Percentiles rank a stretch among this genome's conserved stretches.
Conservation (phyloP, 2,797 vertebrate genomes). For the Xyrichtys novacula region DNA sequence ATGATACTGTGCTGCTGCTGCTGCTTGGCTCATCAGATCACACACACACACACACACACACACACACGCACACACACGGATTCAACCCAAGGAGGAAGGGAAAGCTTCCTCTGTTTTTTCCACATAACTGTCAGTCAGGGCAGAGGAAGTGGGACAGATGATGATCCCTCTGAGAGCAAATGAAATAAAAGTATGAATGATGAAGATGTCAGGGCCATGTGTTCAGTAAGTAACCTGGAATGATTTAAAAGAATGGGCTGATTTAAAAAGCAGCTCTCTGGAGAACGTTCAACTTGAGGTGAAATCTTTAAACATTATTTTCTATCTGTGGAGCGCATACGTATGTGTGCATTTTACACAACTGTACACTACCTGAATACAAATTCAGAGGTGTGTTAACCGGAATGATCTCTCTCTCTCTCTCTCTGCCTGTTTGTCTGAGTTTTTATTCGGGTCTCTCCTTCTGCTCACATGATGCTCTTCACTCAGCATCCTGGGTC, state of each 20-base stretch:
- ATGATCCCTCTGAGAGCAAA: slow-evolving; percentile 58
- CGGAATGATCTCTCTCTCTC: slow-evolving; percentile 10
- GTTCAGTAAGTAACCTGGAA: slow-evolving; percentile 29
- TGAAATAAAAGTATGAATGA: slow-evolving; percentile 67
- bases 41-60: slow-evolving; percentile 31
- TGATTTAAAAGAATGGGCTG: slow-evolving; percentile 6
- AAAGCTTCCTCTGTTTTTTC: slow-evolving; percentile 58
- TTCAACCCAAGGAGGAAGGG: slow-evolving; percentile 50
- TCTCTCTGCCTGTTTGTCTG: slow-evolving; percentile 13
- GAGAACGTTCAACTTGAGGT: slow-evolving; percentile 7
- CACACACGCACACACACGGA: slow-evolving; percentile 27
- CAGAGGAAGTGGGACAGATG: slow-evolving; percentile 61
- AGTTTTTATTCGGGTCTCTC: slow-evolving; percentile 31
- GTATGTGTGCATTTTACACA: slow-evolving; percentile 4
- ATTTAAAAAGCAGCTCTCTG: slow-evolving; percentile 8
- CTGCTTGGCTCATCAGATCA: slow-evolving; percentile 40
- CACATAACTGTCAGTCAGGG: slow-evolving; percentile 59
- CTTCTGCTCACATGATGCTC: too few species aligned
- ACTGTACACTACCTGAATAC: slow-evolving; percentile 4
- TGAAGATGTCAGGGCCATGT: slow-evolving; percentile 39
- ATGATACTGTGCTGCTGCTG: slow-evolving; percentile 22
- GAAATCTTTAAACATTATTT: background rate
- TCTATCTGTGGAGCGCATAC: background rate
- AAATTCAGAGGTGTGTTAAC: slow-evolving; percentile 33
- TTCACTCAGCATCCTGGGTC: slow-evolving; percentile 67